These are phyloP conservation scores for Coptodon bakossiorum DNA, from an alignment of 2,113 vertebrate genomes.

Conservation along the genomic window DNA sequence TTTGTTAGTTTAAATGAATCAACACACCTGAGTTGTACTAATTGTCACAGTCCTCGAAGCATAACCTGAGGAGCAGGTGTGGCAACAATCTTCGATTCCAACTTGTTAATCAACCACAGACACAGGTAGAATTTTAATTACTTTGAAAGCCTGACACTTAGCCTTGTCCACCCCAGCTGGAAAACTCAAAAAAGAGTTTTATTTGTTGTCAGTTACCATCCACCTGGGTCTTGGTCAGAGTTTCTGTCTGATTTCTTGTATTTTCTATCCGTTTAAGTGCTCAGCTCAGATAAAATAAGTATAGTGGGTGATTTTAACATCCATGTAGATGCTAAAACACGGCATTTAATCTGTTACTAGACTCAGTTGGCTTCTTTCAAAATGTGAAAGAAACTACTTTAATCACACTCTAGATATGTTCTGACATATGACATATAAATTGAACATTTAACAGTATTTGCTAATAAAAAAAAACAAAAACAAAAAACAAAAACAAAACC, in stretches of 20 bases:
- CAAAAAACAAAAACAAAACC: neutral
- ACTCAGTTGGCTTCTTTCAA: neutral
- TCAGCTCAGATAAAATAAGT: neutral
- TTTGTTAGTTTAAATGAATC: neutral
- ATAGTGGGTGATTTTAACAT: neutral
- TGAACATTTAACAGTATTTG: neutral
- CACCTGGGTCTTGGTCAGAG: neutral
- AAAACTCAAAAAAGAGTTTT: neutral
- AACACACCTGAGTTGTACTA: neutral
- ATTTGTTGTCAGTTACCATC: neutral
- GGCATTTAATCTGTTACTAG: neutral
- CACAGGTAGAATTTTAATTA: neutral
- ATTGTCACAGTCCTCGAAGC: neutral
- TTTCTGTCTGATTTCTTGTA: neutral
- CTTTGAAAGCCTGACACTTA: neutral
- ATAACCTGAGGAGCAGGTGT: neutral
- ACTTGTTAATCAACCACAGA: neutral
- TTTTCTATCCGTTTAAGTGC: neutral
- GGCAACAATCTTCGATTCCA: neutral
- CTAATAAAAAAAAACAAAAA: neutral
- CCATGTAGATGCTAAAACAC: neutral
- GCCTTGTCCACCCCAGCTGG: neutral
- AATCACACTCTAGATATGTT: neutral
- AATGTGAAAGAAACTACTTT: neutral
- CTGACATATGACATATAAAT: neutral